phyloP scores from a whole-genome alignment of 1,140 invertebrate genomes.

The Leptopilina clavipes region DNA sequence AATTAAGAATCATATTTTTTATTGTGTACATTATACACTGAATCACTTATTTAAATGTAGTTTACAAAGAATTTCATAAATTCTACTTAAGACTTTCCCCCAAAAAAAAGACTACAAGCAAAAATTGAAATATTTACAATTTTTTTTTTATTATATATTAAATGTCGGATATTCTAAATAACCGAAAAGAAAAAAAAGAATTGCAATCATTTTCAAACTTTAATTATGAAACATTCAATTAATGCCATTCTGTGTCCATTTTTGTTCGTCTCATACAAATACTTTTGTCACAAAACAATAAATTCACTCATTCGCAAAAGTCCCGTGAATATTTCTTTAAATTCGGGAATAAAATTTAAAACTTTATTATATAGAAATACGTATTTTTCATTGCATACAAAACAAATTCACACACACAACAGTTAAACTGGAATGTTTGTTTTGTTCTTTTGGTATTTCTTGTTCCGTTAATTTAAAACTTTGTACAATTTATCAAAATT shows the following conservation, averaged over 20 bases:
- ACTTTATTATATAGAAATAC: background rate
- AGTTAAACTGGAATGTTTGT: background rate
- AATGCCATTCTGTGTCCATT: background rate
- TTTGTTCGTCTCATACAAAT: background rate
- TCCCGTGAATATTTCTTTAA: background rate
- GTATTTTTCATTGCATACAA: background rate
- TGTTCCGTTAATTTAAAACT: background rate
- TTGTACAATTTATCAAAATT: background rate
- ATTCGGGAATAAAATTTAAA: background rate
- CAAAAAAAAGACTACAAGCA: background rate
- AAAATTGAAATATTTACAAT: slow-evolving; percentile 1
- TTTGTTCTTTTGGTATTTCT: slow-evolving; percentile 24
- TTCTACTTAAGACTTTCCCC: background rate
- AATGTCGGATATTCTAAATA: background rate
- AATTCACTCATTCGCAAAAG: background rate
- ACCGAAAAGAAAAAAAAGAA: background rate
- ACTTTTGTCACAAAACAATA: background rate
- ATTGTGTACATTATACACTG: slow-evolving; percentile 13
- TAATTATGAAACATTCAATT: background rate
- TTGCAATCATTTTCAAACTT: background rate
- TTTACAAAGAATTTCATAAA: slow-evolving; percentile 29
- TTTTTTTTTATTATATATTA: background rate
- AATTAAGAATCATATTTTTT: slow-evolving; percentile 7
- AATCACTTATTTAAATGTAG: slow-evolving; percentile 1
- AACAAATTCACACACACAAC: background rate